These are phyloP conservation scores for Drosophila pseudoananassae DNA, from an alignment of 1,140 invertebrate species.

Conservation along the genomic window DNA sequence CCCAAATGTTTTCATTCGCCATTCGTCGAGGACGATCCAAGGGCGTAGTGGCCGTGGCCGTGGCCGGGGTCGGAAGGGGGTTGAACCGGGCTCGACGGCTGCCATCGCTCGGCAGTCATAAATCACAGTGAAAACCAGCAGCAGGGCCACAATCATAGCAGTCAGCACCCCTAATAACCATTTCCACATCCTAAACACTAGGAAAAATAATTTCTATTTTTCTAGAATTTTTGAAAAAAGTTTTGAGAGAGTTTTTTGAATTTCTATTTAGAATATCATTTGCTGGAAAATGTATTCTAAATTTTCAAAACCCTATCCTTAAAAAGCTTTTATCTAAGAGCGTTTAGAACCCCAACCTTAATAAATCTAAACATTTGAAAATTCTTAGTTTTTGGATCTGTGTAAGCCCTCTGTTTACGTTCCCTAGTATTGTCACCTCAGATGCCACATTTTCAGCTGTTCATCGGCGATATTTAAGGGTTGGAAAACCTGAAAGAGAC, in stretches of 20 bases:
- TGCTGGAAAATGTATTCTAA: too few species aligned
- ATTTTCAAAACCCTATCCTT: too few species aligned
- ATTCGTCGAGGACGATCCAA: constrained; percentile 4
- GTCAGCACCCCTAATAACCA: constrained; percentile 7
- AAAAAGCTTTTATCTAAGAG: too few species aligned
- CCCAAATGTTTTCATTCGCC: constrained; percentile 81
- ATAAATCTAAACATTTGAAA: not conserved
- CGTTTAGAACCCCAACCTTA: too few species aligned
- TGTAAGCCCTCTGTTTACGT: not conserved
- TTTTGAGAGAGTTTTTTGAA: not conserved
- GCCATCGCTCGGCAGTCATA: constrained; percentile 71
- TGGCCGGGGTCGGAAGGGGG: not conserved
- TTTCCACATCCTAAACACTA: not conserved
- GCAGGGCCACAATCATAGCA: not conserved
- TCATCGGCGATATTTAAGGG: constrained; percentile 48
- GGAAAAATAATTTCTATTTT: not conserved
- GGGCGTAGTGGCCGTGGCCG: not conserved
- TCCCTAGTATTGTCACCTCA: constrained; percentile 54
- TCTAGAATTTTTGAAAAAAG: not conserved
- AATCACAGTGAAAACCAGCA: constrained; percentile 54
- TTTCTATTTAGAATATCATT: not conserved
- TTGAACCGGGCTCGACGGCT: constrained; percentile 35
- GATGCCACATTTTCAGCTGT: constrained; percentile 57
- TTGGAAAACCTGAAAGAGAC: constrained; percentile 35
- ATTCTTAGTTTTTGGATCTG: not conserved